These are phyloP conservation scores for Macaria notata DNA, from an alignment of 2,888 invertebrate species.

Conservation along the genomic window DNA sequence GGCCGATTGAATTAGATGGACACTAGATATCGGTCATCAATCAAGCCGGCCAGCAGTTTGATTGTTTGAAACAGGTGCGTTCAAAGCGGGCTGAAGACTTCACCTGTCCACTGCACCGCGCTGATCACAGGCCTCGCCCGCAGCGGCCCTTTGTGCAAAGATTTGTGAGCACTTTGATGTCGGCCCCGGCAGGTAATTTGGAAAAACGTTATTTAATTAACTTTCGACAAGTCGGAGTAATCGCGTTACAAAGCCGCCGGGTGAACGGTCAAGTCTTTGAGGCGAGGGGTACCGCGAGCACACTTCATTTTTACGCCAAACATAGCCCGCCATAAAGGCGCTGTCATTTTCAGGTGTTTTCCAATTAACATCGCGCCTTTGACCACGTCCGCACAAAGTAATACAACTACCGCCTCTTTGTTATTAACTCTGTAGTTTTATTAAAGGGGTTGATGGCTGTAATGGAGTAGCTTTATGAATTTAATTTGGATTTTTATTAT, in stretches of 20 bases:
- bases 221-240: conserved; percentile 81
- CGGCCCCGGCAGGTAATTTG: conserved; percentile 74
- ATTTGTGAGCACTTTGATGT: conserved; percentile 75
- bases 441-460: conserved; percentile 56
- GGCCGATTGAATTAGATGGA: conserved; percentile 67
- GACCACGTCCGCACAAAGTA: conserved; percentile 69
- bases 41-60: conserved; percentile 56
- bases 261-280: conserved; percentile 77
- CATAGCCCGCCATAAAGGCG: conserved; percentile 71
- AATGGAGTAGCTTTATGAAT: conserved; percentile 52
- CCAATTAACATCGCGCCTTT: conserved; percentile 80
- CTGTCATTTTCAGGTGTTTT: conserved; percentile 80
- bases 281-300: conserved; percentile 47
- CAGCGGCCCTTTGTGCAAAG: conserved; percentile 73
- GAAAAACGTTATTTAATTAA: conserved; percentile 83
- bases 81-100: conserved; percentile 45
- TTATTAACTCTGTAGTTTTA: conserved; percentile 66
- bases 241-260: conserved; percentile 79
- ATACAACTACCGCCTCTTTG: conserved; percentile 62
- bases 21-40: conserved; percentile 65
- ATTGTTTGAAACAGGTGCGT: conserved; percentile 40
- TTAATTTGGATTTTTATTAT: conserved; percentile 26
- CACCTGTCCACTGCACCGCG: conserved; percentile 64
- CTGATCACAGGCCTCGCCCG: conserved; percentile 62
- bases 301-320: conserved; percentile 79